Percentiles rank a stretch among this genome's conserved stretches.
These are phyloP conservation scores for Andrena flavipes DNA, from an alignment of 2,888 invertebrate genomes.

Conservation along the genomic window DNA sequence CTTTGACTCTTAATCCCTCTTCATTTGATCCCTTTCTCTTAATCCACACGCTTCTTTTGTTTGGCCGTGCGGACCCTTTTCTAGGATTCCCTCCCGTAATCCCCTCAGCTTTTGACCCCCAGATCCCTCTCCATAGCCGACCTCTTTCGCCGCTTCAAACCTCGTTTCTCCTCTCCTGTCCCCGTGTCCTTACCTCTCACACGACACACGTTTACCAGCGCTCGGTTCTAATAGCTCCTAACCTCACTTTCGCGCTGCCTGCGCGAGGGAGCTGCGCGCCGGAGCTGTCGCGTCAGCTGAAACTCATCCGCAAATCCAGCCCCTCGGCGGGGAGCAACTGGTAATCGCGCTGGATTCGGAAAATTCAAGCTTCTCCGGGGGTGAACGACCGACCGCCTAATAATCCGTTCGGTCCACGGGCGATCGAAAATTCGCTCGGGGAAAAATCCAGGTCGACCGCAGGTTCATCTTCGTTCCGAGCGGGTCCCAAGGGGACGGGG, in stretches of 20 bases:
- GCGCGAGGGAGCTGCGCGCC: too few species aligned
- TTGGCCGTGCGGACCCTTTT: constrained; percentile 26
- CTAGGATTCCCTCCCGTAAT: constrained; percentile 39
- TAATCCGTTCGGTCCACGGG: background rate
- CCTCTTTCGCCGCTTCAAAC: too few species aligned
- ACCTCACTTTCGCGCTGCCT: too few species aligned
- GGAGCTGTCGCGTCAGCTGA: too few species aligned
- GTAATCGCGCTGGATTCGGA: too few species aligned
- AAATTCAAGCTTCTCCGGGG: too few species aligned
- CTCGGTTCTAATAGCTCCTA: too few species aligned
- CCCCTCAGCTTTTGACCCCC: constrained; percentile 38
- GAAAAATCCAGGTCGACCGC: constrained; percentile 25
- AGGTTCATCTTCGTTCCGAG: constrained; percentile 35
- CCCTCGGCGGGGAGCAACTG: too few species aligned
- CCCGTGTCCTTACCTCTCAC: too few species aligned
- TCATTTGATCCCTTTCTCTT: constrained; percentile 36
- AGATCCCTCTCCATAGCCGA: background rate
- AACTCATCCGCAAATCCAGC: too few species aligned
- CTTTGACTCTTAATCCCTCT: constrained; percentile 32
- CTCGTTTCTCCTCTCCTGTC: background rate
- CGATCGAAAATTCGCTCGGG: background rate
- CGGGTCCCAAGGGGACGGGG: constrained; percentile 31
- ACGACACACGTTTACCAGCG: too few species aligned
- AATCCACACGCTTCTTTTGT: constrained; percentile 41
- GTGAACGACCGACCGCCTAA: background rate